phyloP scores from a whole-genome alignment of 2,113 vertebrate species.

The Plotosus lineatus region DNA sequence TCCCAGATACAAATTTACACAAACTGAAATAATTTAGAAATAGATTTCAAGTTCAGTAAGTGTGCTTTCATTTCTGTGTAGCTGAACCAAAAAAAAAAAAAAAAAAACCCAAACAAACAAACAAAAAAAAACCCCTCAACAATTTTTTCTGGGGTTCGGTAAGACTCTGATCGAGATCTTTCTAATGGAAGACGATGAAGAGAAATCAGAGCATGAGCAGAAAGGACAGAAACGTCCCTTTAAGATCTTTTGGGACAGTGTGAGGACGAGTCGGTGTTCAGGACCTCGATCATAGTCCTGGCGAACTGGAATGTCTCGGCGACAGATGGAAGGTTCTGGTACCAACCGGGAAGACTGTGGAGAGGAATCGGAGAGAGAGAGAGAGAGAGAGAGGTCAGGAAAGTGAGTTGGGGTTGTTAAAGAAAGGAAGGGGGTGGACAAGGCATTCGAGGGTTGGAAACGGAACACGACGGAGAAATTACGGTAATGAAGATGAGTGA shows the following conservation, averaged over 20 bases:
- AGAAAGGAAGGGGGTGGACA: background rate
- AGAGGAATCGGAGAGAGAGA: background rate
- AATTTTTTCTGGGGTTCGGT: background rate
- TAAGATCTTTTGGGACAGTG: constrained; percentile 87
- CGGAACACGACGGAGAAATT: too few relatives aligned
- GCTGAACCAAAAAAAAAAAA: background rate
- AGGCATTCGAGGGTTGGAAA: too few relatives aligned
- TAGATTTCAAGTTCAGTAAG: background rate
- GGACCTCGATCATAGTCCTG: constrained; percentile 91
- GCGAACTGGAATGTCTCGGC: constrained; percentile 90
- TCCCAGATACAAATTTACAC: background rate
- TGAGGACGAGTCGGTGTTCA: constrained; percentile 90
- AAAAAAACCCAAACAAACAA: background rate
- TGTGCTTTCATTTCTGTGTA: background rate
- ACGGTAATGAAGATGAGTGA: too few relatives aligned
- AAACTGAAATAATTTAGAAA: background rate
- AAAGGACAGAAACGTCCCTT: background rate
- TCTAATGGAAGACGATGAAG: constrained; percentile 23
- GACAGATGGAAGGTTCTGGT: constrained; percentile 89
- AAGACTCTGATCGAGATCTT: background rate
- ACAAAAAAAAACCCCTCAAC: background rate
- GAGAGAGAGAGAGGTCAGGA: background rate
- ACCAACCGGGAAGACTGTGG: constrained; percentile 85
- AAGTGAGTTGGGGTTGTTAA: background rate
- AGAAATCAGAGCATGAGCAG: background rate